Base-by-base conservation (phyloP, 2,113 vertebrate genomes). In the Oreotrochilus melanogaster region DNA sequence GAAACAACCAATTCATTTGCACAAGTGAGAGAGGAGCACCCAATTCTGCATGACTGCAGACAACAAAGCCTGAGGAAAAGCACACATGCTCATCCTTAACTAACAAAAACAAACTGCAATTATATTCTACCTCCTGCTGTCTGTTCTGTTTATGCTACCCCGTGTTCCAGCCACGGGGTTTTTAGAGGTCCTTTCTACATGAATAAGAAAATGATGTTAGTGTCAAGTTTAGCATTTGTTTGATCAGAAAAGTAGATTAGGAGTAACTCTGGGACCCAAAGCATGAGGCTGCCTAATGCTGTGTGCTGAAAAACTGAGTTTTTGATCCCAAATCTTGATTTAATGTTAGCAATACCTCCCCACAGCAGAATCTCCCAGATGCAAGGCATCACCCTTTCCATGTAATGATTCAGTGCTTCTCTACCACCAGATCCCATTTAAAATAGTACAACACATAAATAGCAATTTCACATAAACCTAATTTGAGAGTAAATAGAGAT, bases 131-230 rank as follows among this genome's bases (percentile, higher is more conserved):
- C 91, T 94, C 93, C 93, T 69, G 86, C 91, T 2, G 74, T 71
- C 92, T 97, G 86, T 80, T 93, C 94, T 90, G 82, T 96, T 97
- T 88, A 90, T 39, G 69, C 64, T 94, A 83, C 60, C 90, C 84
- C 8, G 2, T 86, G 86, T 94, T 88, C 88, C 92, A 94, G 56
- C 65, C 78, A 78, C 4, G 2, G 67, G 75, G 57, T 37, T 93
- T 96, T 84, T 48, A 71, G 53, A 93, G 62, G 51, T 89, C 45
- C 80, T 88, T 66, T 95, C 83, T 62, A 75, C 61, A 60, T 37
- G 28, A 88, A 80, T 50, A 82, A 89, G 23, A 17, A 95, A 84
- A 86, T 94, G 61, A 67, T 54, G 35, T 84, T 96, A 92, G 90
- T 80, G 72, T 94, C 75, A 81, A 93, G n/a, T 94, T 94, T 88